A percentile compares a stretch with the other conserved stretches of the same genome.
phyloP scores from a whole-genome alignment of 2,797 vertebrate genomes.

The Syngnathus rostellatus region DNA sequence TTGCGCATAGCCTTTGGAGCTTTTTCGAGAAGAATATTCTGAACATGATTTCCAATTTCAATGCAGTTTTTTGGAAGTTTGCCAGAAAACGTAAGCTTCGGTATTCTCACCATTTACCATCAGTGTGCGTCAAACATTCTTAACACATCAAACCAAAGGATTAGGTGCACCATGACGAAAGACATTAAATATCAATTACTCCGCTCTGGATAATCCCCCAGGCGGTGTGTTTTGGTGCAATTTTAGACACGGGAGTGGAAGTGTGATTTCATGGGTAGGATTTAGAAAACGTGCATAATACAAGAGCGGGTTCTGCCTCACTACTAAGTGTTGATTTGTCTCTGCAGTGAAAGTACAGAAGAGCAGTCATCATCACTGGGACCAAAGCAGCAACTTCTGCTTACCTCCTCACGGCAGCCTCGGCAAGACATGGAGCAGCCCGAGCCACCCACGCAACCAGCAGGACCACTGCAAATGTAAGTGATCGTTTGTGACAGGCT shows the following conservation, averaged over 20 bases:
- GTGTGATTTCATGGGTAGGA: conserved; percentile 34
- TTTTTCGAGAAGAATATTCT: conserved; percentile 42
- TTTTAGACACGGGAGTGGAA: conserved; percentile 45
- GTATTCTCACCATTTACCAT: conserved; percentile 10
- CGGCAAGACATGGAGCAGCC: conserved; percentile 83
- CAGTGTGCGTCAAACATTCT: conserved; percentile 29
- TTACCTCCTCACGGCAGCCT: conserved; percentile 78
- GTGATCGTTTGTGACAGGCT: conserved; percentile 56
- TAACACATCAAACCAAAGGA: conserved; percentile 42
- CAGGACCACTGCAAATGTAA: conserved; percentile 90
- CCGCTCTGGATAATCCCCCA: conserved; percentile 30
- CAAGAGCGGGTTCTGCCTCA: conserved; percentile 6
- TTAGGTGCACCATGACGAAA: conserved; percentile 36
- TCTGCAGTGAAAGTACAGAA: conserved; percentile 87
- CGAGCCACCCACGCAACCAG: conserved; percentile 74
- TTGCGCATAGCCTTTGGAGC: conserved; percentile 9
- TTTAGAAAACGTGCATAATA: conserved; percentile 9
- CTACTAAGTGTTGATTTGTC: conserved; percentile 24
- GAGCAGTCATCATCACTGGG: conserved; percentile 86
- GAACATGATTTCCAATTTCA: conserved; percentile 51
- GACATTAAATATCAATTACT: conserved; percentile 61
- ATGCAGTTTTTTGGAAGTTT: conserved; percentile 45
- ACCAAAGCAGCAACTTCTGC: conserved; percentile 81
- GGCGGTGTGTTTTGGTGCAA: conserved; percentile 27
- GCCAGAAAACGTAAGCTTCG: conserved; percentile 51